Evolutionary conservation across 2,888 invertebrate genomes (phyloP).

Genomic region (Dryadula phaetusa): DNA sequence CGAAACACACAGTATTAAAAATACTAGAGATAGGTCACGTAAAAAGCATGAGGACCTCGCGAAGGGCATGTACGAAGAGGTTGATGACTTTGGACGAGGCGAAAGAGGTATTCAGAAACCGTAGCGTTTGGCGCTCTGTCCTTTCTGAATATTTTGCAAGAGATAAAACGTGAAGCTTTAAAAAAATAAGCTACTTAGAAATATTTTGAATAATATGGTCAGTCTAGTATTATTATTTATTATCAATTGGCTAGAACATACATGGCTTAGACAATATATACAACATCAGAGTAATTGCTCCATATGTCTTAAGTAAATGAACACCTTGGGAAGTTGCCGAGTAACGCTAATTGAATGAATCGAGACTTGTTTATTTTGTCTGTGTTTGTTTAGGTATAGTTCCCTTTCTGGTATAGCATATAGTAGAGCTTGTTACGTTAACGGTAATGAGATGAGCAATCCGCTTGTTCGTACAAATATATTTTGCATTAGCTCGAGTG

Average conservation of each 20-base stretch:
- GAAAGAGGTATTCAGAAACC: too few relatives aligned
- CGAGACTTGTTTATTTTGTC: conserved; percentile 51
- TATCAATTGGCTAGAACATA: neutral
- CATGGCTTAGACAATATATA: neutral
- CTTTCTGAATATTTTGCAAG: too few relatives aligned
- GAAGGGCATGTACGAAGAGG: too few relatives aligned
- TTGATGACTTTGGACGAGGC: too few relatives aligned
- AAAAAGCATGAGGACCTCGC: too few relatives aligned
- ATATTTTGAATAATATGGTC: too few relatives aligned
- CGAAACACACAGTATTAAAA: too few relatives aligned
- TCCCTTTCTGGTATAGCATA: conserved; percentile 26
- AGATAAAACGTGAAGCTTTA: too few relatives aligned
- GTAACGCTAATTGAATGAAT: conserved; percentile 56
- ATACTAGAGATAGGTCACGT: too few relatives aligned
- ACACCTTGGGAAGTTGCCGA: conserved; percentile 48
- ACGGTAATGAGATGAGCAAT: conserved; percentile 40
- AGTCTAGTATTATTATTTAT: too few relatives aligned
- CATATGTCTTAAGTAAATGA: conserved; percentile 47
- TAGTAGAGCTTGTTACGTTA: conserved; percentile 13
- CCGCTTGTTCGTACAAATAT: conserved; percentile 36
- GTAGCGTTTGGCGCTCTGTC: too few relatives aligned
- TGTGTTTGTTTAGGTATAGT: conserved; percentile 52
- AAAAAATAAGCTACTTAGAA: too few relatives aligned
- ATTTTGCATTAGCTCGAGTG: conserved; percentile 29
- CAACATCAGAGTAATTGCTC: conserved; percentile 24